Evolutionary conservation across 2,797 vertebrate genomes (phyloP).

Genomic region (Lophius americanus): DNA sequence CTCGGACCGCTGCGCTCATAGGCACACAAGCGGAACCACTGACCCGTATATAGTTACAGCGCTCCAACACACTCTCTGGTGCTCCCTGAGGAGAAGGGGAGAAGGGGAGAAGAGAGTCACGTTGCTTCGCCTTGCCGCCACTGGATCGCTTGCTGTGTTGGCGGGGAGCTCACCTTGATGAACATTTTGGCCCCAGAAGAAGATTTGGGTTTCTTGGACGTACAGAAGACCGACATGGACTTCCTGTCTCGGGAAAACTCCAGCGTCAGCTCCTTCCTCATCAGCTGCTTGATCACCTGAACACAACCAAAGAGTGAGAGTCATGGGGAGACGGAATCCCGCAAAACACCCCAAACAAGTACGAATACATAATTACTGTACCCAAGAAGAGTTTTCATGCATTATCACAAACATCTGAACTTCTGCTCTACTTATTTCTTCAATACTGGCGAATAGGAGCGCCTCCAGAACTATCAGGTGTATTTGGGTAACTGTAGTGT

Average conservation of each 20-base stretch:
- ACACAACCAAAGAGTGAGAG: constrained; percentile 1
- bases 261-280: constrained; percentile 84
- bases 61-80: constrained; percentile 83
- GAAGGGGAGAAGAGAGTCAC: not conserved
- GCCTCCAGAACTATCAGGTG: no score
- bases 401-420: no score
- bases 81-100: constrained; percentile 71
- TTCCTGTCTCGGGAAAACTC: constrained; percentile 87
- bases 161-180: constrained; percentile 74
- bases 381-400: no score
- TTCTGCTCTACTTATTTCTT: not conserved
- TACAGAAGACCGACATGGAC: constrained; percentile 86
- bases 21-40: constrained; percentile 64
- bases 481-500: no score
- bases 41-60: constrained; percentile 76
- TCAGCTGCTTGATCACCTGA: constrained; percentile 84
- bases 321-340: no score
- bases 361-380: no score
- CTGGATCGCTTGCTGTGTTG: no score
- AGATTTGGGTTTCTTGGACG: constrained; percentile 77
- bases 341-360: not conserved
- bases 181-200: constrained; percentile 82
- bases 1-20: constrained; percentile 66
- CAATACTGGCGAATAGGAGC: no score
- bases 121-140: no score